Evolutionary conservation across 2,113 vertebrate species (phyloP).

Genomic region (Heteronetta atricapilla): DNA sequence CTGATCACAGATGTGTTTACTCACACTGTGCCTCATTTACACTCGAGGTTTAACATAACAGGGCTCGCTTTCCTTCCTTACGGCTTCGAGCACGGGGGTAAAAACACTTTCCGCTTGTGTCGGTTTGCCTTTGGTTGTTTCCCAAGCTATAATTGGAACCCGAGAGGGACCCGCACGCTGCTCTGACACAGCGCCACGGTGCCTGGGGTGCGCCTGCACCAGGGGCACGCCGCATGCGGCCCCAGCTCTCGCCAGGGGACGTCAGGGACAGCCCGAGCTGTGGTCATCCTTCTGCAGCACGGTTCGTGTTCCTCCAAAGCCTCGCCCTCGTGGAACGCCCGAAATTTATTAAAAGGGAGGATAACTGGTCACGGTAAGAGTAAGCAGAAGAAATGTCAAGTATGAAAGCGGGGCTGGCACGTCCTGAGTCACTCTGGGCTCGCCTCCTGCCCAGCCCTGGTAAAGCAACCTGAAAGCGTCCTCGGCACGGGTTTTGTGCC

Average conservation of each 20-base stretch:
- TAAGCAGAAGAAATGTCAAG: too few relatives aligned
- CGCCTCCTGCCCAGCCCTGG: accelerated
- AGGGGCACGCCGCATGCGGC: background rate
- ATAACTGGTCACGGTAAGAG: too few relatives aligned
- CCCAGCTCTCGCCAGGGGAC: background rate
- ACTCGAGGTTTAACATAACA: constrained; percentile 67
- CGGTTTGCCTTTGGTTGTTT: constrained; percentile 32
- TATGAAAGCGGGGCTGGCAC: background rate
- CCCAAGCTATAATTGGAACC: constrained; percentile 72
- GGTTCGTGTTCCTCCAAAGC: background rate
- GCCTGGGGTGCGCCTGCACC: too few relatives aligned
- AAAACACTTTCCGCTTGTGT: constrained; percentile 23
- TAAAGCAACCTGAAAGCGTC: background rate
- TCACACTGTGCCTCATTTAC: constrained; percentile 75
- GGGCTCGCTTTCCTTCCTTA: constrained; percentile 33
- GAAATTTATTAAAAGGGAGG: background rate
- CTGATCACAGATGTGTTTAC: constrained; percentile 80
- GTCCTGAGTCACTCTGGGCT: accelerated
- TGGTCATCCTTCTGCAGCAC: background rate
- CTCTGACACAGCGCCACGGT: too few relatives aligned
- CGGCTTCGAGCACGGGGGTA: background rate
- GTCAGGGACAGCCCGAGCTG: background rate
- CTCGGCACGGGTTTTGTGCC: background rate
- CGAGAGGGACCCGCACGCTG: constrained; percentile 44
- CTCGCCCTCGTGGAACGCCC: background rate